A percentile compares a stretch with the other conserved stretches of the same genome.
Evolutionary conservation across 2,113 vertebrate genomes (phyloP).

Genomic region (Sinosuthora webbiana): DNA sequence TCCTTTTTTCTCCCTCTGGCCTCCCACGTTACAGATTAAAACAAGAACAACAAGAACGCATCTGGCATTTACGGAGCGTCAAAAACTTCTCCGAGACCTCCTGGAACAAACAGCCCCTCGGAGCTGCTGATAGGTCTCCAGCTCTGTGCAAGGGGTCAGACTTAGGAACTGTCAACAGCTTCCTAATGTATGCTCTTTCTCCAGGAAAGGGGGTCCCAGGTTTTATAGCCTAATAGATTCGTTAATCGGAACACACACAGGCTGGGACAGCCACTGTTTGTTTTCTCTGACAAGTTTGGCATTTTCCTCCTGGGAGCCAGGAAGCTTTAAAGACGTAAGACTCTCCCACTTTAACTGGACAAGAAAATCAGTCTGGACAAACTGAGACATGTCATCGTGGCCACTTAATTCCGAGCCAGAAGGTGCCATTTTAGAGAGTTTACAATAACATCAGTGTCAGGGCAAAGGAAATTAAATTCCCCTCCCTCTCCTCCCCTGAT

Average conservation of each 20-base stretch:
- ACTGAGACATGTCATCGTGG: slow-evolving; percentile 38
- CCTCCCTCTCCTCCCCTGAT: not conserved
- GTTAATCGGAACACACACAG: slow-evolving; percentile 74
- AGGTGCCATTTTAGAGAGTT: slow-evolving; percentile 53
- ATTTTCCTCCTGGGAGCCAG: slow-evolving; percentile 54
- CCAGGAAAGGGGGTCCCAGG: slow-evolving; percentile 51
- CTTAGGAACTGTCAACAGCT: slow-evolving; percentile 72
- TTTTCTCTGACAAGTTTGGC: slow-evolving; percentile 72
- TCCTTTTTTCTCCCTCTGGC: not conserved
- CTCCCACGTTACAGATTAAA: slow-evolving; percentile 60
- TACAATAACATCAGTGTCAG: slow-evolving; percentile 44
- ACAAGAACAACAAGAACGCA: slow-evolving; percentile 34
- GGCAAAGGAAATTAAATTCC: slow-evolving; percentile 51
- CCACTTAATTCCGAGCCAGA: slow-evolving; percentile 41
- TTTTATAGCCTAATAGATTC: slow-evolving; percentile 64
- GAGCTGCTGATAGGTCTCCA: slow-evolving; percentile 69
- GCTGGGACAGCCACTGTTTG: slow-evolving; percentile 69
- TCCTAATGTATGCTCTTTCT: slow-evolving; percentile 68
- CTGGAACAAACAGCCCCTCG: slow-evolving; percentile 64
- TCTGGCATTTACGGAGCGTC: slow-evolving; percentile 65
- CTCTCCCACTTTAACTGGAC: slow-evolving; percentile 64
- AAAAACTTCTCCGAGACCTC: slow-evolving; percentile 56
- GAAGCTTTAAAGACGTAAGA: slow-evolving; percentile 49
- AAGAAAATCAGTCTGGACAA: slow-evolving; percentile 70
- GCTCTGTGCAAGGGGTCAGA: slow-evolving; percentile 64